Percentiles rank a stretch among this genome's conserved stretches.
Evolutionary conservation across 2,888 invertebrate genomes (phyloP).

Genomic region (Amphipoea lucens): DNA sequence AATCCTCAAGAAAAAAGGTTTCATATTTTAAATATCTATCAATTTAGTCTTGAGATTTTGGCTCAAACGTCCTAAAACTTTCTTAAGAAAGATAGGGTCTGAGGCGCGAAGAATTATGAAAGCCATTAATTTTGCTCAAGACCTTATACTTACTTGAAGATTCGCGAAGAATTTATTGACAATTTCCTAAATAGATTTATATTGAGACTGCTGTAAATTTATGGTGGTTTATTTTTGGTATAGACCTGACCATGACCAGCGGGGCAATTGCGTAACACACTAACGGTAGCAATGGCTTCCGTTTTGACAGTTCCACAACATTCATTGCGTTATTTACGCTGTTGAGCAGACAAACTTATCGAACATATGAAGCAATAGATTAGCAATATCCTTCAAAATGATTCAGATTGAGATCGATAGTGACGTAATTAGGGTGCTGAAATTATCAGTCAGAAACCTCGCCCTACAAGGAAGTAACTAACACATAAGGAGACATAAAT

Average conservation of each 20-base stretch:
- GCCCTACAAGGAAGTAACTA: not conserved
- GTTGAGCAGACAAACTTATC: not conserved
- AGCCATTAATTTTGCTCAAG: slow-evolving; percentile 65
- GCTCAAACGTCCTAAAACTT: slow-evolving; percentile 44
- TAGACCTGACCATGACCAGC: not conserved
- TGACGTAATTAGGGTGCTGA: no score
- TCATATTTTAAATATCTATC: slow-evolving; percentile 37
- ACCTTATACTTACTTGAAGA: slow-evolving; percentile 56
- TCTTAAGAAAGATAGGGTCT: slow-evolving; percentile 31
- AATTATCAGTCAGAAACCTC: not conserved
- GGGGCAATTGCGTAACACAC: not conserved
- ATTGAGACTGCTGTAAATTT: slow-evolving; percentile 21
- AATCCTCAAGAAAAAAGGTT: slow-evolving; percentile 8
- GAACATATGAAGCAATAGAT: not conserved
- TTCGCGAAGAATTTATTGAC: slow-evolving; percentile 51
- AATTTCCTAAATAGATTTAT: slow-evolving; percentile 44
- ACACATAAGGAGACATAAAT: not conserved
- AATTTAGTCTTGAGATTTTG: slow-evolving; percentile 24
- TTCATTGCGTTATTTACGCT: not conserved
- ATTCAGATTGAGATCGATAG: no score
- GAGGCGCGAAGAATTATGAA: slow-evolving; percentile 57
- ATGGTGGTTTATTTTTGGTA: not conserved
- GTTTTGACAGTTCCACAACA: no score
- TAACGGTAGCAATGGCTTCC: not conserved
- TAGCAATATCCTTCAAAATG: no score